phyloP scores from a whole-genome alignment of 2,888 invertebrate genomes.

The Mimas tiliae region DNA sequence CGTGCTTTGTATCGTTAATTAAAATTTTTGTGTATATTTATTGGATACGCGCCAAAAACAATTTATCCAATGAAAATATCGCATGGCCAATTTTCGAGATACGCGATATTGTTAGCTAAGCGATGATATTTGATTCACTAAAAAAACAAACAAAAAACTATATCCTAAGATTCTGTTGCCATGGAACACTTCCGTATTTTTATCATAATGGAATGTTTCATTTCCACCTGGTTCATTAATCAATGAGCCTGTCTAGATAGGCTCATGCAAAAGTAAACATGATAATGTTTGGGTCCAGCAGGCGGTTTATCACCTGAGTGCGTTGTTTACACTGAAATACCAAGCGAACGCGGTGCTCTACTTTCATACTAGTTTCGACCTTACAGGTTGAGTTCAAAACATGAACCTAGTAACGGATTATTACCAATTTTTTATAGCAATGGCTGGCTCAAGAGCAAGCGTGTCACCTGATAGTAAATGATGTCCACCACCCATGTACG shows the following conservation, averaged over 20 bases:
- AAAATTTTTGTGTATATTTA: too few relatives aligned
- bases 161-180: neutral
- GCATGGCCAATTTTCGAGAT: too few relatives aligned
- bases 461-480: too few relatives aligned
- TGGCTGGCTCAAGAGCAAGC: too few relatives aligned
- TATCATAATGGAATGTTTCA: conserved; percentile 3
- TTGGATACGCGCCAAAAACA: too few relatives aligned
- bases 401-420: too few relatives aligned
- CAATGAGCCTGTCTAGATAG: conserved; percentile 15
- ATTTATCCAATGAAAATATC: too few relatives aligned
- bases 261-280: conserved; percentile 30
- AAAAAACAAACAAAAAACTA: neutral
- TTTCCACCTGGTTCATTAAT: conserved; percentile 12
- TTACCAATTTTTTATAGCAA: too few relatives aligned
- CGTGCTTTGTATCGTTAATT: too few relatives aligned
- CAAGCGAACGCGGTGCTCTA: neutral
- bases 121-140: neutral
- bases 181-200: neutral
- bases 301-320: conserved; percentile 9
- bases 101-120: too few relatives aligned
- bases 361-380: neutral
- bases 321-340: conserved; percentile 6
- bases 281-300: conserved; percentile 6
- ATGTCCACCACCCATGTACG: too few relatives aligned
- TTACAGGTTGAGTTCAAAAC: neutral